phyloP scores from a whole-genome alignment of 1,140 invertebrate genomes.

The Gerris buenoi region DNA sequence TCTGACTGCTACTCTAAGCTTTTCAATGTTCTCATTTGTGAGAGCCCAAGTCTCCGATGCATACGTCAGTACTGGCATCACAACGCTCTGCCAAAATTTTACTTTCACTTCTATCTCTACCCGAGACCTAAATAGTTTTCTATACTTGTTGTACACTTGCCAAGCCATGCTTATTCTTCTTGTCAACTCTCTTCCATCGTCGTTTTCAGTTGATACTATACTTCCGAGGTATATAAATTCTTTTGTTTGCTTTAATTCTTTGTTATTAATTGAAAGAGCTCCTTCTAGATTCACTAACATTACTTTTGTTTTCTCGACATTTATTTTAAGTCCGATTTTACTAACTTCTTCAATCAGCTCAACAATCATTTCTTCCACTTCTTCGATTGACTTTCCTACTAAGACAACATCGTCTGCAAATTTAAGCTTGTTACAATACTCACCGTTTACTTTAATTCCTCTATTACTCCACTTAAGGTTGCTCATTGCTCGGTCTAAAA shows the following conservation, averaged over 20 bases:
- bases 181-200: background rate
- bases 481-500: background rate
- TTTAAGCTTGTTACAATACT: background rate
- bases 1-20: background rate
- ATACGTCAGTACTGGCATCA: background rate
- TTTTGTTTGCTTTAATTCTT: background rate
- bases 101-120: background rate
- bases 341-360: background rate
- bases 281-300: background rate
- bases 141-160: background rate
- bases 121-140: background rate
- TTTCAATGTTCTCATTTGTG: background rate
- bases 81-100: background rate
- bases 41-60: background rate
- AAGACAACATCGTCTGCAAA: conserved; percentile 2
- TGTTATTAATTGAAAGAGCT: background rate
- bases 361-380: background rate
- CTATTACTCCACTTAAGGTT: background rate
- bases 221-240: background rate
- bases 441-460: background rate
- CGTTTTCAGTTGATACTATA: background rate
- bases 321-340: background rate
- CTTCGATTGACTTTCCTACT: background rate
- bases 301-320: background rate
- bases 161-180: background rate